Percentiles rank a stretch among this genome's conserved stretches.
phyloP scores from a whole-genome alignment of 2,113 vertebrate species.

The Gallinago media region DNA sequence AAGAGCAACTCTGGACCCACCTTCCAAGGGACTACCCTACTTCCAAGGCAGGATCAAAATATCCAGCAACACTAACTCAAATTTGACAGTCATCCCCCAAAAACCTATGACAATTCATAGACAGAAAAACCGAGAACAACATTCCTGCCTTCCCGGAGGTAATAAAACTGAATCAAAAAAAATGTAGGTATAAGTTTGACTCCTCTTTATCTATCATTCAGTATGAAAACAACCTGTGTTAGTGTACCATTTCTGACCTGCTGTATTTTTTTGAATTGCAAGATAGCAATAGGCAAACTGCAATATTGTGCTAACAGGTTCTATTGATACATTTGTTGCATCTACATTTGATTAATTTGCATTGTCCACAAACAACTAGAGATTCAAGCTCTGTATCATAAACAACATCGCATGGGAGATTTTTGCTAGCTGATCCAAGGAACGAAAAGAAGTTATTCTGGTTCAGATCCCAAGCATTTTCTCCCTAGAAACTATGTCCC shows the following conservation, averaged over 20 bases:
- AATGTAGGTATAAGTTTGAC: not conserved
- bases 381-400: not conserved
- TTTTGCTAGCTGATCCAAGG: not conserved
- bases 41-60: not conserved
- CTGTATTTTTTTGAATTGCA: not conserved
- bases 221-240: not conserved
- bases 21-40: not conserved
- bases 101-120: not conserved
- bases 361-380: not conserved
- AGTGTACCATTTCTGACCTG: not conserved
- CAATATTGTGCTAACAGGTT: not conserved
- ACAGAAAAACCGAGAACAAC: not conserved
- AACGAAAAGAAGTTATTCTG: not conserved
- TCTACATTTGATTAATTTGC: not conserved
- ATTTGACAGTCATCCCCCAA: not conserved
- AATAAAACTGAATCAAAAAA: not conserved
- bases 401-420: not conserved
- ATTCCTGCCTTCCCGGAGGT: not conserved
- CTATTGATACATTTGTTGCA: not conserved
- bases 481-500: not conserved
- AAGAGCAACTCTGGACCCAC: not conserved
- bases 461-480: not conserved
- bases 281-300: not conserved
- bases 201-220: not conserved
- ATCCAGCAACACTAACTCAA: not conserved